phyloP scores from a whole-genome alignment of 2,888 invertebrate genomes.

The Eupithecia abbreviata region DNA sequence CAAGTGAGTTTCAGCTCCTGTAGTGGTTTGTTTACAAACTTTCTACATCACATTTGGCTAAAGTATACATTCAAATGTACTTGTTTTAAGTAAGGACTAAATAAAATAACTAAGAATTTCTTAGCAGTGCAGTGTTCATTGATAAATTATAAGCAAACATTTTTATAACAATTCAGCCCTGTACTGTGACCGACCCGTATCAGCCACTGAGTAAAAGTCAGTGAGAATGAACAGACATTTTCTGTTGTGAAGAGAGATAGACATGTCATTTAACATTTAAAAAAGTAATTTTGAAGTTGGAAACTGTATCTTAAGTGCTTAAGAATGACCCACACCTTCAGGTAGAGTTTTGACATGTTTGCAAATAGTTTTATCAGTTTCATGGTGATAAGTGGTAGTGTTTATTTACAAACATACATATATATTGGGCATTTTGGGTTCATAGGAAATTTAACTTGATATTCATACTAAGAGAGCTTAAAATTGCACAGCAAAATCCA shows the following conservation, averaged over 20 bases:
- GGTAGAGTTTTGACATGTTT: slow-evolving; percentile 45
- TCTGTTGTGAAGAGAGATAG: slow-evolving; percentile 39
- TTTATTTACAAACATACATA: slow-evolving; percentile 25
- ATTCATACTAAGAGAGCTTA: background rate
- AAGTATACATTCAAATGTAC: too few relatives aligned
- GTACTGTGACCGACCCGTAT: slow-evolving; percentile 15
- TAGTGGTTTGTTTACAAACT: too few relatives aligned
- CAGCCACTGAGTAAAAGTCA: slow-evolving; percentile 43
- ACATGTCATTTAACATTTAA: slow-evolving; percentile 11
- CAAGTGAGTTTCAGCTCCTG: too few relatives aligned
- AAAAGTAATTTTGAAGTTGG: background rate
- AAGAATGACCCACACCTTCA: slow-evolving; percentile 38
- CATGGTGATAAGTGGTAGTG: slow-evolving; percentile 29
- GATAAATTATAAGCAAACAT: background rate
- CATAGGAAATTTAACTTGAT: background rate
- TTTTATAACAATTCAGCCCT: slow-evolving; percentile 28
- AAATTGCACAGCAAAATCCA: background rate
- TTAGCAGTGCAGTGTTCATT: background rate
- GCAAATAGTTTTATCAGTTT: slow-evolving; percentile 52
- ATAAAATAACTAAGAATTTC: too few relatives aligned
- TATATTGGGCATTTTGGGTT: background rate
- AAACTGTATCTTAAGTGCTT: background rate
- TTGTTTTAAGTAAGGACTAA: too few relatives aligned
- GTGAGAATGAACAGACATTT: slow-evolving; percentile 37
- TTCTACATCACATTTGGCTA: too few relatives aligned